Conservation (phyloP, 2,113 vertebrate species). For the Leucoraja erinaceus region DNA sequence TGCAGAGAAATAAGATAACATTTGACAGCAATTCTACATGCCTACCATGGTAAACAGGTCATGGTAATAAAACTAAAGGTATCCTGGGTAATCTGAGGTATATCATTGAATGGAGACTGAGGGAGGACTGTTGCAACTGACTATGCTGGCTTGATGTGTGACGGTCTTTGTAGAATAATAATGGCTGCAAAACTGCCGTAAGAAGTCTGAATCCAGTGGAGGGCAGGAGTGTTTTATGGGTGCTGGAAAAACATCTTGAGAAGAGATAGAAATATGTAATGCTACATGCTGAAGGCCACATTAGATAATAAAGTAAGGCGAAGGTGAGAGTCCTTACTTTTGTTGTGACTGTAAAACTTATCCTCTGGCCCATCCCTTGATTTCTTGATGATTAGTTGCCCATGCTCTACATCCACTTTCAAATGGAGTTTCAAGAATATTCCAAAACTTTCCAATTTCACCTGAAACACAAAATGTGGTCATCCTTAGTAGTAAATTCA, state of each 20-base stretch:
- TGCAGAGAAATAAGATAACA: background rate
- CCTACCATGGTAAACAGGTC: background rate
- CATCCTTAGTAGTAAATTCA: background rate
- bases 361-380: slow-evolving; percentile 90
- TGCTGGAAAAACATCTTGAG: background rate
- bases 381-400: slow-evolving; percentile 85
- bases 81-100: background rate
- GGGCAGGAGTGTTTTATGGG: background rate
- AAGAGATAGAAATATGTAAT: background rate
- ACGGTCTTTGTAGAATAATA: background rate
- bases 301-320: background rate
- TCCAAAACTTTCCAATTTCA: slow-evolving; percentile 80
- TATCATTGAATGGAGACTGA: background rate
- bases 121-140: background rate
- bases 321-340: slow-evolving; percentile 67
- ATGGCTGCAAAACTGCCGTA: background rate
- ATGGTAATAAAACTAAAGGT: background rate
- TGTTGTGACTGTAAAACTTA: slow-evolving; percentile 87
- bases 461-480: slow-evolving; percentile 52
- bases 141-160: background rate
- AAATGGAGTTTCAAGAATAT: slow-evolving; percentile 83
- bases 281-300: background rate
- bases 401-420: slow-evolving; percentile 89
- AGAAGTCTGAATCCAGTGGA: background rate
- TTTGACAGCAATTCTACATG: background rate